These are phyloP conservation scores for Tortricodes alternella DNA, from an alignment of 2,888 invertebrate species.

Conservation along the genomic window DNA sequence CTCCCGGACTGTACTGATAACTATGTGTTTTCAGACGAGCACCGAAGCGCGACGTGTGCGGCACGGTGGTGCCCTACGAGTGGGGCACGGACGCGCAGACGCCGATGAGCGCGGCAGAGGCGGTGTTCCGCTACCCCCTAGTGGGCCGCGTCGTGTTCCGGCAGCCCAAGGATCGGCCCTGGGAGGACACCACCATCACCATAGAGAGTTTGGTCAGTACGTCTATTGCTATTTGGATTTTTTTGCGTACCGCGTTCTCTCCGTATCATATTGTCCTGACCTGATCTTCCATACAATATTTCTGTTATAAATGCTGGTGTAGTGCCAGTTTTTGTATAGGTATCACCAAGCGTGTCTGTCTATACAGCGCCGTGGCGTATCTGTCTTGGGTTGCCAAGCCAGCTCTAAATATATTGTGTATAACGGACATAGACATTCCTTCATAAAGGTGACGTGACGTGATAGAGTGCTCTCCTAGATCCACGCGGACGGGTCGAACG, in stretches of 20 bases:
- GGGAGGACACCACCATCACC: slow-evolving; percentile 92
- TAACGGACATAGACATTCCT: too few species aligned
- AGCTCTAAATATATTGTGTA: too few species aligned
- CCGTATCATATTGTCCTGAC: too few species aligned
- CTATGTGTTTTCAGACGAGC: slow-evolving; percentile 47
- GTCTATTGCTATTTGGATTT: not conserved
- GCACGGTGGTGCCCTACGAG: slow-evolving; percentile 84
- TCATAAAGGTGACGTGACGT: too few species aligned
- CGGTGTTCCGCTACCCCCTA: slow-evolving; percentile 92
- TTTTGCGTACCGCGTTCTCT: too few species aligned
- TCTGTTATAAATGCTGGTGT: too few species aligned
- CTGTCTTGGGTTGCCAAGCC: too few species aligned
- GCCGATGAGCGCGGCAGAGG: slow-evolving; percentile 90
- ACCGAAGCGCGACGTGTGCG: slow-evolving; percentile 78
- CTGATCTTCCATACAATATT: too few species aligned
- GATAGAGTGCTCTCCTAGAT: too few species aligned
- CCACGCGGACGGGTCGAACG: slow-evolving; percentile 92
- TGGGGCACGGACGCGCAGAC: slow-evolving; percentile 86
- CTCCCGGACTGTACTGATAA: not conserved
- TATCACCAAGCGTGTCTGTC: too few species aligned
- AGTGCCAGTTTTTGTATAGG: too few species aligned
- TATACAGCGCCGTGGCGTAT: too few species aligned
- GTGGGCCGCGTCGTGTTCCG: slow-evolving; percentile 92
- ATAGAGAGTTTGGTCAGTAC: slow-evolving; percentile 85
- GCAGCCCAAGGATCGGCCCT: slow-evolving; percentile 90